These are phyloP conservation scores for Pterostichus niger DNA, from an alignment of 2,888 invertebrate genomes.

Conservation along the genomic window DNA sequence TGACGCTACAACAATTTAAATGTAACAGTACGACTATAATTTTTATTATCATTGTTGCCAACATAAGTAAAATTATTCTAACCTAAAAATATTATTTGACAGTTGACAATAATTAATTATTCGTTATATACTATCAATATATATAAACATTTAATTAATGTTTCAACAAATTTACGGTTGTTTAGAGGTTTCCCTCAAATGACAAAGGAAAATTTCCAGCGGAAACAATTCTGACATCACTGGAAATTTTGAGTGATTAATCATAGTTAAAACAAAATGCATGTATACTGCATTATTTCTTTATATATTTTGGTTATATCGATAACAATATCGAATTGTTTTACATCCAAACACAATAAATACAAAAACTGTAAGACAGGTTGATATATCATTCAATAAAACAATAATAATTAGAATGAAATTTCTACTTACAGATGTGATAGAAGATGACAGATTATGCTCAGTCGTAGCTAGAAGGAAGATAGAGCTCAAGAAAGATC, in stretches of 20 bases:
- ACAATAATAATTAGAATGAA: not conserved
- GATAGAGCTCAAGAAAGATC: slow-evolving; percentile 70
- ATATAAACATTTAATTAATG: too few species aligned
- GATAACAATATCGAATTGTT: not conserved
- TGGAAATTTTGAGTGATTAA: not conserved
- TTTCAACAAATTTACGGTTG: too few species aligned
- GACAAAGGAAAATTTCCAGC: too few species aligned
- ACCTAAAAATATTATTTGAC: too few species aligned
- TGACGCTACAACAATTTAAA: too few species aligned
- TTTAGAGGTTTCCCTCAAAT: too few species aligned
- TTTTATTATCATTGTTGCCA: too few species aligned
- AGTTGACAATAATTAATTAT: too few species aligned
- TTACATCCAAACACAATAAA: not conserved
- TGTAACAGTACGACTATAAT: too few species aligned
- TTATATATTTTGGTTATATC: slow-evolving; percentile 16
- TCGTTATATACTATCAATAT: too few species aligned
- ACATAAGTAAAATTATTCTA: too few species aligned
- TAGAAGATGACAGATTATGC: slow-evolving; percentile 44
- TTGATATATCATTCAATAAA: not conserved
- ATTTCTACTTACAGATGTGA: not conserved
- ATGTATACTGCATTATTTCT: not conserved
- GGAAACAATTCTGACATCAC: not conserved
- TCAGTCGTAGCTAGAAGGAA: slow-evolving; percentile 69
- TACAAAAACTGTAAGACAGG: slow-evolving; percentile 46
- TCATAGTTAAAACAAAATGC: not conserved